Conservation (phyloP, 1,140 invertebrate species). For the Cephus cinctus region DNA sequence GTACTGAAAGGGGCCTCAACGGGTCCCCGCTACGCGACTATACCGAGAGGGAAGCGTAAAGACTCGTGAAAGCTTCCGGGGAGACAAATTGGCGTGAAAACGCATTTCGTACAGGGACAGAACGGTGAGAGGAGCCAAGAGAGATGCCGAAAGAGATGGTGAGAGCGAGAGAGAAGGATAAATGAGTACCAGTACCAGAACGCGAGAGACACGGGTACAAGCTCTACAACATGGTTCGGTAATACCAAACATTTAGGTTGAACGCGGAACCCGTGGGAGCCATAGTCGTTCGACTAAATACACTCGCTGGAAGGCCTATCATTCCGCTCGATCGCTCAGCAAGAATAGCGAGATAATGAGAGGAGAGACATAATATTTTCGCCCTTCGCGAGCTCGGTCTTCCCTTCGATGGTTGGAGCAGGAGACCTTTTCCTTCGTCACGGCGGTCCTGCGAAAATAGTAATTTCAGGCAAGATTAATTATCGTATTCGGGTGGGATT, state of each 20-base stretch:
- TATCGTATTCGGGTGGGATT: background rate
- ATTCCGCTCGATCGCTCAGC: constrained; percentile 21
- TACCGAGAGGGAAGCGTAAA: constrained; percentile 29
- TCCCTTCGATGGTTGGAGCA: constrained; percentile 11
- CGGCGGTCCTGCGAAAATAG: no score
- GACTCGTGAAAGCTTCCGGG: constrained; percentile 50
- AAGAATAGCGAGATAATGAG: constrained; percentile 25
- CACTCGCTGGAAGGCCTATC: constrained; percentile 22
- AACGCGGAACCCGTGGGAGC: background rate
- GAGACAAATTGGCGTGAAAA: constrained; percentile 44
- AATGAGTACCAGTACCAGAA: no score
- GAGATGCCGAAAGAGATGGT: constrained; percentile 16
- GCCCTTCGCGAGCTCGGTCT: background rate
- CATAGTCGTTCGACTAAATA: constrained; percentile 19
- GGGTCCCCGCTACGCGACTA: constrained; percentile 14
- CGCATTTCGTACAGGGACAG: constrained; percentile 36
- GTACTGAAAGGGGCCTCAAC: no score
- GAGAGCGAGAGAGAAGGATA: constrained; percentile 8
- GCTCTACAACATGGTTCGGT: constrained; percentile 5
- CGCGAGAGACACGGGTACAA: constrained; percentile 18
- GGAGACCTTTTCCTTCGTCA: background rate
- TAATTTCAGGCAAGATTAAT: no score
- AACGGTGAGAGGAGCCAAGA: constrained; percentile 6
- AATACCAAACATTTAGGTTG: constrained; percentile 25
- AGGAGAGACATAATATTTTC: constrained; percentile 1